A percentile compares a stretch with the other conserved stretches of the same genome.
These are phyloP conservation scores for Lagorchestes hirsutus DNA, from an alignment of 2,797 vertebrate species.

Conservation along the genomic window DNA sequence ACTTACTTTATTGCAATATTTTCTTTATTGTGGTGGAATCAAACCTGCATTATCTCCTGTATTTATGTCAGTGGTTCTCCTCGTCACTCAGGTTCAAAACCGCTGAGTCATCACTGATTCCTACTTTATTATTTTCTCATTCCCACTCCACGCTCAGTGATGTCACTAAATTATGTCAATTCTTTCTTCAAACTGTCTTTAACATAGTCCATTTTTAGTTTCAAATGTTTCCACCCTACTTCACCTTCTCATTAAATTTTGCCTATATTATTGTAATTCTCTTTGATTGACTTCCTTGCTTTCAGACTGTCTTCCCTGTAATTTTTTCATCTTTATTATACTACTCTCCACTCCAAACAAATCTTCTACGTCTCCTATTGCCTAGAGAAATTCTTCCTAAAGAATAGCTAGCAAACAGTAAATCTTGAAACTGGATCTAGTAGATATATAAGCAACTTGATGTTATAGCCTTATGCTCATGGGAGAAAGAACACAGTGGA, in stretches of 20 bases:
- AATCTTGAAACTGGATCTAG: neutral
- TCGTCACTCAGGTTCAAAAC: slow-evolving; percentile 26
- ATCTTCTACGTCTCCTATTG: neutral
- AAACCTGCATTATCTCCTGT: slow-evolving; percentile 21
- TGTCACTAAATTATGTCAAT: neutral
- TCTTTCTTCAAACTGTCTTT: neutral
- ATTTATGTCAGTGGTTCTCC: neutral
- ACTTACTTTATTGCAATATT: neutral
- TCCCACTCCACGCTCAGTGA: neutral
- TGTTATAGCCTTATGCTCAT: neutral
- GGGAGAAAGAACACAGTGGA: neutral
- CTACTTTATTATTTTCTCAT: neutral
- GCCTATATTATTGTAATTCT: slow-evolving; percentile 18
- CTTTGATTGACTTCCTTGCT: neutral
- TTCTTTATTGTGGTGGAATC: neutral
- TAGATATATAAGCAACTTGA: neutral
- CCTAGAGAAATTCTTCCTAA: neutral
- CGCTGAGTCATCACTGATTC: neutral
- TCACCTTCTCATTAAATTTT: neutral
- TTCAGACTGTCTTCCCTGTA: neutral
- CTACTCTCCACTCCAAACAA: neutral
- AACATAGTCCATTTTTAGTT: neutral
- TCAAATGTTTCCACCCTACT: neutral
- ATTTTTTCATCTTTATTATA: neutral
- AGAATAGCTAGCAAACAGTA: neutral